Conservation (phyloP, 2,797 vertebrate genomes). For the Chaetophractus vellerosus region DNA sequence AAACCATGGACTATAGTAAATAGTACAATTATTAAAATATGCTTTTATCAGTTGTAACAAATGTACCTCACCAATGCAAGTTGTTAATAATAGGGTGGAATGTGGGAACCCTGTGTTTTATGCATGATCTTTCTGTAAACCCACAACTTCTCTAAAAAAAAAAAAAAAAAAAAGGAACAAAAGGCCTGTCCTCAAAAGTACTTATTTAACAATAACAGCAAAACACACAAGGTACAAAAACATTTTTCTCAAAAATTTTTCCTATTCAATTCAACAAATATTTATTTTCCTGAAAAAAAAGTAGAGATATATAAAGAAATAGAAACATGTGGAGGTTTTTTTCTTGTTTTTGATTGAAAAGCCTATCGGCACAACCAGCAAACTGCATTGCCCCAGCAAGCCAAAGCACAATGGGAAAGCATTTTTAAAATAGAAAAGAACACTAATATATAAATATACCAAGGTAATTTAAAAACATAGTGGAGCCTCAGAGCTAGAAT, state of each 20-base stretch:
- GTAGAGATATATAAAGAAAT: conserved; percentile 80
- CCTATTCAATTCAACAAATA: conserved; percentile 84
- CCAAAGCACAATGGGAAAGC: conserved; percentile 78
- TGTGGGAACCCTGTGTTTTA: too few species aligned
- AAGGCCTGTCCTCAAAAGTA: conserved; percentile 78
- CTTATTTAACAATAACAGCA: conserved; percentile 81
- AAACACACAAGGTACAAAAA: conserved; percentile 82
- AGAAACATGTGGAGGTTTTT: conserved; percentile 75
- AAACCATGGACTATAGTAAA: too few species aligned
- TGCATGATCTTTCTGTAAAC: too few species aligned
- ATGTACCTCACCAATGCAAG: too few species aligned
- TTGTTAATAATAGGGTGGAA: too few species aligned
- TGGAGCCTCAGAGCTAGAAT: neutral
- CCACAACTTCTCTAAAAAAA: too few species aligned
- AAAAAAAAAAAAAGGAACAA: conserved; percentile 77
- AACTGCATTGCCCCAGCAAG: conserved; percentile 74
- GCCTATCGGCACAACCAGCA: conserved; percentile 75
- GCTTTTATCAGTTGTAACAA: too few species aligned
- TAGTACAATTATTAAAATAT: too few species aligned
- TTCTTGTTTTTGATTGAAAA: conserved; percentile 82
- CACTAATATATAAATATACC: conserved; percentile 74
- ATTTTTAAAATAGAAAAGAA: conserved; percentile 83
- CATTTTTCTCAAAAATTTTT: conserved; percentile 80
- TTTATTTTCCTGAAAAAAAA: conserved; percentile 84
- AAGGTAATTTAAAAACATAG: conserved; percentile 70